Conservation (phyloP, 2,888 invertebrate species). For the Caradrina kadenii region DNA sequence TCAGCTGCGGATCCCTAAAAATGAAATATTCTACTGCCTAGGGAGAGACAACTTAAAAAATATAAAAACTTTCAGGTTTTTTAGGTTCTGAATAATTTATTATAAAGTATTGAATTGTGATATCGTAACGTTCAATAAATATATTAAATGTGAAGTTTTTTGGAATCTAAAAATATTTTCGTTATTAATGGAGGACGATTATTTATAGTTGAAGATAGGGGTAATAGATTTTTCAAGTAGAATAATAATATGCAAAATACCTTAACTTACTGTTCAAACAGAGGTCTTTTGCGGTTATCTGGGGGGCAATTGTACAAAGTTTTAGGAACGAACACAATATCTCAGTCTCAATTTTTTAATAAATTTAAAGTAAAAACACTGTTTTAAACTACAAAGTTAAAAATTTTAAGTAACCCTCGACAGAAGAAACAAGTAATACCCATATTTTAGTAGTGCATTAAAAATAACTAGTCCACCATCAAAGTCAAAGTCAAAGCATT, state of each 20-base stretch:
- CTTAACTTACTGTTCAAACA: background rate
- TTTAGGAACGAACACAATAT: too few species aligned
- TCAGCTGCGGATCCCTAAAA: constrained; percentile 18
- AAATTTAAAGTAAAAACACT: too few species aligned
- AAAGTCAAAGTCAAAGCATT: too few species aligned
- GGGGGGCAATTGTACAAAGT: too few species aligned
- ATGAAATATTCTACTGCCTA: constrained; percentile 42
- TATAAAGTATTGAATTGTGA: constrained; percentile 38
- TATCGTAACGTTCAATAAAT: constrained; percentile 24
- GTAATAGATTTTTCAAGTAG: background rate
- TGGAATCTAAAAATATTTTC: constrained; percentile 7
- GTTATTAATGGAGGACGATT: constrained; percentile 16
- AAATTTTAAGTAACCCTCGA: too few species aligned
- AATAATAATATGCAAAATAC: background rate
- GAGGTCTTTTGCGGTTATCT: background rate
- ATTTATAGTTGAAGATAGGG: constrained; percentile 1
- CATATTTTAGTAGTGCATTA: too few species aligned
- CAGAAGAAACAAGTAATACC: too few species aligned
- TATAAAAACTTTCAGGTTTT: constrained; percentile 42
- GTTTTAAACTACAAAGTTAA: too few species aligned
- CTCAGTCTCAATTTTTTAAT: too few species aligned
- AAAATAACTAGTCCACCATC: too few species aligned
- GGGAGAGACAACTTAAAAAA: constrained; percentile 44
- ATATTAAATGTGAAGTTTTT: constrained; percentile 24
- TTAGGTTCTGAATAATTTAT: constrained; percentile 47